Base-by-base conservation (phyloP, 2,113 vertebrate genomes). In the Eurypyga helias region DNA sequence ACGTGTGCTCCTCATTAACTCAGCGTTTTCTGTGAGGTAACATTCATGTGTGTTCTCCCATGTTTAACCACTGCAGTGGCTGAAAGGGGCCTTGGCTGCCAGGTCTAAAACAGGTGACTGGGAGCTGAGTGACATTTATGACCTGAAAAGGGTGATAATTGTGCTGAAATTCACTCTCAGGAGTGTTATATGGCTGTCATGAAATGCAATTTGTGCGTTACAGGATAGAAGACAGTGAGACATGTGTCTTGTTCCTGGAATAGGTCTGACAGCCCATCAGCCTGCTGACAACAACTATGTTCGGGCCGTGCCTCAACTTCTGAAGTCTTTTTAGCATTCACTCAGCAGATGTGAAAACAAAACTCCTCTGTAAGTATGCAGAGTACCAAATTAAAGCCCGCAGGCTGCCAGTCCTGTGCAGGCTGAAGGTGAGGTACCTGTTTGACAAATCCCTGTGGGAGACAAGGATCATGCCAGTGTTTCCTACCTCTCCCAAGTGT, bases 91-190 rank as follows among this genome's bases (percentile, higher is more conserved):
- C 96, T 96, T 69, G 93, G 64, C 62, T 90, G 95, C 93, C 75
- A 93, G 77, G 94, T 93, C 92, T 49, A 66, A 95, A 92, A 72
- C 91, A 95, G 90, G 95, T 81, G 75, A 33, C 60, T 91, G 85
- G 96, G 91, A n/a, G 11, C 77, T 93, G 94, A 97, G 92, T 96
- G 95, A 90, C 90, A 95, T 75, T 92, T 91, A 95, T 4, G 51
- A 95, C 86, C 89, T 70, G 83, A 55, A 83, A 91, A 95, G 62
- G 79, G 91, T 77, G 89, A 92, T 77, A 95, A 95, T 95, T 93
- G 84, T 88, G 73, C 92, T n/a, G 9, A 48, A 96, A 87, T 84
- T 76, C 90, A 69, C 89, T 96, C 96, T 94, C 92, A 52, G 86
- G 91, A 91, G 92, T 96, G 95, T 91, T 95, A 89, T 81, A 71